phyloP scores from a whole-genome alignment of 2,797 vertebrate species.

The Neosilurus mollespiculum region DNA sequence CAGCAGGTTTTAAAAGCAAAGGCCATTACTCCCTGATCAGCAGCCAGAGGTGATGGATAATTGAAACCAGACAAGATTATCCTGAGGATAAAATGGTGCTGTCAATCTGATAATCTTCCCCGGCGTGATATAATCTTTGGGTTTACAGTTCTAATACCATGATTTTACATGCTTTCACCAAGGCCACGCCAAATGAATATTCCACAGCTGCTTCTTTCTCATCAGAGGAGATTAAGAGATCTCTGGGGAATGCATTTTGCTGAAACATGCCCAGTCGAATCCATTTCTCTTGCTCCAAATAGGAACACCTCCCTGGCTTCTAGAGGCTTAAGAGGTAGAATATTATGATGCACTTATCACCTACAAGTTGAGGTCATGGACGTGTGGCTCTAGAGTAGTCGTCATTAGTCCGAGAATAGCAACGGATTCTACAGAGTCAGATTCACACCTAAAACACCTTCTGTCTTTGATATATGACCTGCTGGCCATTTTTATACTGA shows the following conservation, averaged over 20 bases:
- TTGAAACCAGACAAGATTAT: slow-evolving; percentile 1
- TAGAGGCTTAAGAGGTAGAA: slow-evolving; percentile 5
- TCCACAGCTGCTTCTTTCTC: not conserved
- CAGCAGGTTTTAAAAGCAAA: not conserved
- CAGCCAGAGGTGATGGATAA: not conserved
- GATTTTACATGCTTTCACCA: slow-evolving; percentile 22
- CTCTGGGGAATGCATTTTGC: slow-evolving; percentile 2
- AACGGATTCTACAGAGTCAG: not conserved
- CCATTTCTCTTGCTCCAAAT: slow-evolving; percentile 5
- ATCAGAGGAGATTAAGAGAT: slow-evolving; percentile 25
- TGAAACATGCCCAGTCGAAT: not conserved
- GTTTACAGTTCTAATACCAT: slow-evolving; percentile 20
- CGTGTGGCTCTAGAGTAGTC: not conserved
- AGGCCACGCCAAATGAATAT: slow-evolving; percentile 23
- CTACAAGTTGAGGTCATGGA: not conserved
- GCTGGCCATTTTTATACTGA: not conserved
- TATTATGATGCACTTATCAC: slow-evolving; percentile 9
- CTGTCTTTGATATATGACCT: not conserved
- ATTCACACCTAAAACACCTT: not conserved
- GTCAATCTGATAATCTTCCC: slow-evolving; percentile 19
- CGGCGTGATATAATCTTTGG: not conserved
- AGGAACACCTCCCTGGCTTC: slow-evolving; percentile 7
- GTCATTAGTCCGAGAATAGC: not conserved
- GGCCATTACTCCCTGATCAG: not conserved
- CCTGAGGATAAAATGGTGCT: slow-evolving; percentile 5